Conservation (phyloP, 2,888 invertebrate species). For the Drosophila multiciliata region DNA sequence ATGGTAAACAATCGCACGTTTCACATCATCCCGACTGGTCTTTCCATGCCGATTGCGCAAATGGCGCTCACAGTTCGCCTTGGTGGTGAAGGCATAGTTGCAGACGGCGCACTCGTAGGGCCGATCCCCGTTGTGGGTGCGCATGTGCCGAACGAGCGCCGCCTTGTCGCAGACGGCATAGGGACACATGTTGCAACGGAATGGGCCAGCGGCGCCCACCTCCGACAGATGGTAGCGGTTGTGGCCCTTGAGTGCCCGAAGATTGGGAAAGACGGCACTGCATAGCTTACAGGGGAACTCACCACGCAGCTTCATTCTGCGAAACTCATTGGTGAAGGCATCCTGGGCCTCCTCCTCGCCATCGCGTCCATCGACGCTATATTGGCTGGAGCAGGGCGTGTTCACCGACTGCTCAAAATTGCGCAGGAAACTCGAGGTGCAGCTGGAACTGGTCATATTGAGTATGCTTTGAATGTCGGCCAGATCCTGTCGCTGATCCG, state of each 20-base stretch:
- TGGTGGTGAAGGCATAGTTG: constrained; percentile 98
- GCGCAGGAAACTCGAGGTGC: constrained; percentile 88
- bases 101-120: constrained; percentile 98
- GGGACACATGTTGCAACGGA: constrained; percentile 96
- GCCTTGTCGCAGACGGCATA: constrained; percentile 94
- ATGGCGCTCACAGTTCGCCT: constrained; percentile 98
- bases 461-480: constrained; percentile 95
- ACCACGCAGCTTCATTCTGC: constrained; percentile 95
- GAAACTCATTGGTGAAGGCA: constrained; percentile 92
- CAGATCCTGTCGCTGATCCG: constrained; percentile 89
- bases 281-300: constrained; percentile 97
- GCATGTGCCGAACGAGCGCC: constrained; percentile 95
- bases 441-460: constrained; percentile 89
- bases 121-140: constrained; percentile 97
- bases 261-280: constrained; percentile 93
- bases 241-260: constrained; percentile 95
- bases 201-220: constrained; percentile 90
- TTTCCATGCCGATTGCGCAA: constrained; percentile 96
- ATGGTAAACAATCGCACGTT: constrained; percentile 94
- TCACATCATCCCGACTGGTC: constrained; percentile 94
- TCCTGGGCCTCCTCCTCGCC: constrained; percentile 92
- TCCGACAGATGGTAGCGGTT: constrained; percentile 93
- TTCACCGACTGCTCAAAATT: constrained; percentile 86
- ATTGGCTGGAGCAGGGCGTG: constrained; percentile 84
- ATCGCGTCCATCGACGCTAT: constrained; percentile 79